These are phyloP conservation scores for Proteles cristata DNA, from an alignment of 2,113 vertebrate genomes.

Conservation along the genomic window DNA sequence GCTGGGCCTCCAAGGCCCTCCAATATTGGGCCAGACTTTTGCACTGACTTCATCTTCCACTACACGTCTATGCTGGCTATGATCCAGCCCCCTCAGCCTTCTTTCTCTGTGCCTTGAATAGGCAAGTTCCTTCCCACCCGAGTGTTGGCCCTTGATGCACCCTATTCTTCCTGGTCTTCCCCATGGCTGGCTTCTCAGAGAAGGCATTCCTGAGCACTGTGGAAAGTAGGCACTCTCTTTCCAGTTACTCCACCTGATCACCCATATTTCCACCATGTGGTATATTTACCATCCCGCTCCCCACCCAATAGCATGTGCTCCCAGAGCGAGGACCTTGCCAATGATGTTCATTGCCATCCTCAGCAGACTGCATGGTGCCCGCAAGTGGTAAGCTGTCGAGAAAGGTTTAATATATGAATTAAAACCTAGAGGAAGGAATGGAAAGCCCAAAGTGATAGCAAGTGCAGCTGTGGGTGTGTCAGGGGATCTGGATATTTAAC, in stretches of 20 bases:
- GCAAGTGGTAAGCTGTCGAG: background rate
- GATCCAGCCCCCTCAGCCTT: background rate
- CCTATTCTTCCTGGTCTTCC: background rate
- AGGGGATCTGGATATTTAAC: background rate
- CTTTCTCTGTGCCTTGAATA: background rate
- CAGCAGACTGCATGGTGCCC: background rate
- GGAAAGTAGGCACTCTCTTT: background rate
- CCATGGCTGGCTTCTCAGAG: background rate
- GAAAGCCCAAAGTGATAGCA: background rate
- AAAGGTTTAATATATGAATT: background rate
- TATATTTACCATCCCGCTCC: background rate
- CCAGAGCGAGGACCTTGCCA: background rate
- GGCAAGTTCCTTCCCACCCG: background rate
- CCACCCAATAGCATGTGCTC: background rate
- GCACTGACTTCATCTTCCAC: background rate
- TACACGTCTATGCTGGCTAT: fast-evolving
- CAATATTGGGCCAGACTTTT: background rate
- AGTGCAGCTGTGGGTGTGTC: background rate
- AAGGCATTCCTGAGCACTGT: background rate
- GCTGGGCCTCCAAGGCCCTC: background rate
- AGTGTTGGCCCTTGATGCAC: background rate
- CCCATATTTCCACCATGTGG: background rate
- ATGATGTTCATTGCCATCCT: background rate
- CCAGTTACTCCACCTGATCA: background rate
- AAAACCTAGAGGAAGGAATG: background rate